phyloP scores from a whole-genome alignment of 2,113 vertebrate species.

The Danionella cerebrum region DNA sequence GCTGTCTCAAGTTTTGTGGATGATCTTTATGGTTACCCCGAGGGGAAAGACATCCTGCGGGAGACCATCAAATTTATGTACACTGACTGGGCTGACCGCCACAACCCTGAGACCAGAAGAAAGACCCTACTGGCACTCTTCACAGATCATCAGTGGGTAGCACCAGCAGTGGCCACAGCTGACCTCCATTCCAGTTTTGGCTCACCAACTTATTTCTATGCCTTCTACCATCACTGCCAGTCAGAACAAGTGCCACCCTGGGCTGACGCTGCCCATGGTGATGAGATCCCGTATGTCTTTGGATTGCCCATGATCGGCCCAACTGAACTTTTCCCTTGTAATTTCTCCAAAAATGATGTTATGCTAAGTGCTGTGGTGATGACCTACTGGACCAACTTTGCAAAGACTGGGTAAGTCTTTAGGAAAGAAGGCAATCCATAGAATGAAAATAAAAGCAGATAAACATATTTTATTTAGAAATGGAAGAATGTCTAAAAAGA shows the following conservation, averaged over 20 bases:
- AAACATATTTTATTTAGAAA: no score
- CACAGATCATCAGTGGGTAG: constrained; percentile 98
- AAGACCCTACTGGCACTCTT: constrained; percentile 93
- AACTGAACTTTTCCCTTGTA: constrained; percentile 96
- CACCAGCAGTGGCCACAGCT: constrained; percentile 94
- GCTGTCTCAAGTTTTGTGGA: constrained; percentile 98
- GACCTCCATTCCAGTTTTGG: constrained; percentile 98
- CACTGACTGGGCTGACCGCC: constrained; percentile 95
- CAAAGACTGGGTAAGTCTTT: constrained; percentile 92
- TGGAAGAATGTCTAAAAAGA: no score
- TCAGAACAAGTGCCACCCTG: constrained; percentile 96
- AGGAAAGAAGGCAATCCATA: background rate
- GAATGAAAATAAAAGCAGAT: no score
- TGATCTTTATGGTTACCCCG: constrained; percentile 94
- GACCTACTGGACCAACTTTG: constrained; percentile 99
- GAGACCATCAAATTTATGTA: constrained; percentile 99
- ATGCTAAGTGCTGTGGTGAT: constrained; percentile 98
- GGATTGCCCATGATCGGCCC: constrained; percentile 97
- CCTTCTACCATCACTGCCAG: constrained; percentile 99
- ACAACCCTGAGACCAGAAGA: constrained; percentile 92
- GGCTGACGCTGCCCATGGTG: constrained; percentile 94
- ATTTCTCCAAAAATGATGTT: constrained; percentile 99
- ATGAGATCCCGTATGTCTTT: constrained; percentile 94
- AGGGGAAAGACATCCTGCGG: constrained; percentile 93
- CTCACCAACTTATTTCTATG: constrained; percentile 96